Base-by-base conservation (phyloP, 2,888 invertebrate species). In the Rhagonycha lutea region DNA sequence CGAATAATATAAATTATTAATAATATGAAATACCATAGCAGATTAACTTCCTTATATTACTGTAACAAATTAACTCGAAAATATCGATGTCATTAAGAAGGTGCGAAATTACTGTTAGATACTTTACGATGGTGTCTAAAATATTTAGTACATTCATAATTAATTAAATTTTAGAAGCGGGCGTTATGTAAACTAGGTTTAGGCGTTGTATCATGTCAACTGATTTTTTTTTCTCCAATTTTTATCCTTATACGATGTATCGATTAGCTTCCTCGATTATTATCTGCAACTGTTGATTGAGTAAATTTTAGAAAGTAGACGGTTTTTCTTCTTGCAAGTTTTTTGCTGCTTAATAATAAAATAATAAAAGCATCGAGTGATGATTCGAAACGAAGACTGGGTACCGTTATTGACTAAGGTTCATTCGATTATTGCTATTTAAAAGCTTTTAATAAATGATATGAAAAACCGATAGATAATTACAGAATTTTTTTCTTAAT, bases 131-230 rank as follows among this genome's bases (percentile, higher is more conserved):
- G 63, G 63, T 65, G 63, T 65, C 63, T 7, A 65, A 65, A 65
- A 65, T 65, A 65, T 65, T 65, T 65, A 65, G 63, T 65, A 65
- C 63, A 65, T 65, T 26, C 8, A 65, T 65, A 65, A 65, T 65
- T 65, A 65, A 65, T 65, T 47, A 65, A 63, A 18, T 65, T 65
- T 65, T 65, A 65, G 23, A 26, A 65, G n/a, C 26, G 63, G 63
- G 63, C 63, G 63, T 65, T 65, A 65, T 65, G 63, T 65, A 65
- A 65, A 65, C 63, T 26, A 65, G 63, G 26, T 65, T 65, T 65
- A 26, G 63, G 63, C 63, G 63, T 65, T 65, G 63, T 47, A 47
- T 47, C 47, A 47, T 47, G 47, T 47, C 47, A 47, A 47, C 47
- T n/a, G n/a, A 47, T n/a, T n/a, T 47, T 47, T 32, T 32, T 47